Evolutionary conservation across 2,888 invertebrate species (phyloP).

Genomic region (Caradrina kadenii): DNA sequence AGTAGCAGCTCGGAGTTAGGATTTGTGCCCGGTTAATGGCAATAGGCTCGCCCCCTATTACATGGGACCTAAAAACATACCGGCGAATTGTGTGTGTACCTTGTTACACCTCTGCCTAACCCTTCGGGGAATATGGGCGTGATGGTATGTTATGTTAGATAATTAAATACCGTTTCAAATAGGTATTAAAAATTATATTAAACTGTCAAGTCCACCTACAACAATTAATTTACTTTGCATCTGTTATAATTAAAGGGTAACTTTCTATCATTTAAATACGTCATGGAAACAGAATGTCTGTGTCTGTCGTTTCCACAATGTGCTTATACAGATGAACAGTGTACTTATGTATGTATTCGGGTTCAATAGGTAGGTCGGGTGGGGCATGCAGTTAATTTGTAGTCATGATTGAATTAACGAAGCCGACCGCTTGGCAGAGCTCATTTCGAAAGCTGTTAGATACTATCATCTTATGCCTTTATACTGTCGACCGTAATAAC

Average conservation of each 20-base stretch:
- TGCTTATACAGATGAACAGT: conserved; percentile 26
- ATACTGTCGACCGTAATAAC: conserved; percentile 66
- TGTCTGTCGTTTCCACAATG: conserved; percentile 29
- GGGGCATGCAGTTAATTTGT: conserved; percentile 78
- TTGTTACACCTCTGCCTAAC: no score
- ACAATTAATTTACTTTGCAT: conserved; percentile 13
- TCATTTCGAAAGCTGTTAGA: conserved; percentile 79
- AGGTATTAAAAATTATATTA: background rate
- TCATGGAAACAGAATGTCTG: conserved; percentile 37
- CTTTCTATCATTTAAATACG: conserved; percentile 34
- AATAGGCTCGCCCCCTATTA: no score
- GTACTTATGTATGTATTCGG: conserved; percentile 56
- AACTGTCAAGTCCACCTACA: background rate
- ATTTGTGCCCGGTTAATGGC: no score
- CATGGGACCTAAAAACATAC: no score
- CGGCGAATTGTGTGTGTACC: no score
- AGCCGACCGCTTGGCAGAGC: conserved; percentile 71
- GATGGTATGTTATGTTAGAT: no score
- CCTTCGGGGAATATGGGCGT: no score
- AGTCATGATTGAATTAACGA: conserved; percentile 85
- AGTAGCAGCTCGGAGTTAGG: no score
- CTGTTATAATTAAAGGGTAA: conserved; percentile 21
- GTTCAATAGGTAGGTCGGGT: conserved; percentile 70
- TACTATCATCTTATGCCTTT: conserved; percentile 73
- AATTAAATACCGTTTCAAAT: background rate